These are phyloP conservation scores for Drosophila triauraria DNA, from an alignment of 1,140 invertebrate species.

Conservation along the genomic window DNA sequence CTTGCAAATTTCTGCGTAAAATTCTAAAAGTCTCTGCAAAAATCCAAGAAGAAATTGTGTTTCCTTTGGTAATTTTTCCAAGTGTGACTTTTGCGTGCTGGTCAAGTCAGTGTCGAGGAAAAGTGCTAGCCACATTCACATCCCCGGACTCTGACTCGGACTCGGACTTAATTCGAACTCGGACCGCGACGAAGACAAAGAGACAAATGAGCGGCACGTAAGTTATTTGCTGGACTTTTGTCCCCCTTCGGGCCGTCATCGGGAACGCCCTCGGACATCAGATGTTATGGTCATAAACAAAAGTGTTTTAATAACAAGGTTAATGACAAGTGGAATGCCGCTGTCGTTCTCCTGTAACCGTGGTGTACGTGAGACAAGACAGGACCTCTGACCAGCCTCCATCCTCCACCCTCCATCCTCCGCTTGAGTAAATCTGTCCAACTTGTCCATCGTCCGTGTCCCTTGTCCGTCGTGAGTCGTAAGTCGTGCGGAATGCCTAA, in stretches of 20 bases:
- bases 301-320: constrained; percentile 85
- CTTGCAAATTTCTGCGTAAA: too few species aligned
- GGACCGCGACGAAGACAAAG: constrained; percentile 18
- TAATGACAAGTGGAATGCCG: constrained; percentile 83
- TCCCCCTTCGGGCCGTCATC: constrained; percentile 19
- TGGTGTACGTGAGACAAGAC: constrained; percentile 54
- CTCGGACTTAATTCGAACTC: not conserved
- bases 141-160: not conserved
- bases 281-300: constrained; percentile 84
- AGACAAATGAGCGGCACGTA: constrained; percentile 83
- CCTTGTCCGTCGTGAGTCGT: not conserved
- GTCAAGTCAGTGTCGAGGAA: constrained; percentile 24
- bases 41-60: too few species aligned
- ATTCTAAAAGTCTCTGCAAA: too few species aligned
- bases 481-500: constrained; percentile 39
- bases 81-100: constrained; percentile 39
- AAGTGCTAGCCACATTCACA: constrained; percentile 17
- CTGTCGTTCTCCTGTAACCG: constrained; percentile 4
- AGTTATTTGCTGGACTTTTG: constrained; percentile 73
- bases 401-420: constrained; percentile 7
- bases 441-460: constrained; percentile 13
- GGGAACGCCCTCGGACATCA: constrained; percentile 59
- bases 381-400: constrained; percentile 16
- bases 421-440: constrained; percentile 51
- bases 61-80: not conserved